Evolutionary conservation across 2,797 vertebrate species (phyloP).

Genomic region (Mus minutoides): DNA sequence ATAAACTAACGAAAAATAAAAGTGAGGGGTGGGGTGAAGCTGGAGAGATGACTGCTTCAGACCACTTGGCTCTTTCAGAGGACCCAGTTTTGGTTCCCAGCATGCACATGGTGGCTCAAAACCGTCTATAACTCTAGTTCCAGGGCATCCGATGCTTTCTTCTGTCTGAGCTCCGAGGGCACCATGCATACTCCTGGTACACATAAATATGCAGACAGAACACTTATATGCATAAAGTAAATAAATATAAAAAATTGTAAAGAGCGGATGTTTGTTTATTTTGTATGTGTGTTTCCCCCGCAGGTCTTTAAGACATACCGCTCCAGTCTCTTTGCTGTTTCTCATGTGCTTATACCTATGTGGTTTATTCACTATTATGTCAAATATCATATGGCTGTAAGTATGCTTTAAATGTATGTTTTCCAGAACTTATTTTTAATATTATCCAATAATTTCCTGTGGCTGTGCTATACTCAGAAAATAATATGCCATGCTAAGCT

Average conservation of each 20-base stretch:
- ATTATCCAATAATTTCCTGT: conserved; percentile 26
- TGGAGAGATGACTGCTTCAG: background rate
- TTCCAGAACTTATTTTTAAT: conserved; percentile 60
- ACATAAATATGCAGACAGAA: background rate
- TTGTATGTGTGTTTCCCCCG: conserved; percentile 59
- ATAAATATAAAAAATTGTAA: background rate
- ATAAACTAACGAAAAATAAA: background rate
- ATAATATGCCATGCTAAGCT: conserved; percentile 24
- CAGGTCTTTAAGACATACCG: conserved; percentile 91
- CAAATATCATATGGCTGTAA: conserved; percentile 93
- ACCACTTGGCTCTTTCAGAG: background rate
- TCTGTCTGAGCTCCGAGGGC: background rate
- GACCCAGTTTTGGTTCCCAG: background rate
- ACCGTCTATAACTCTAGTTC: background rate
- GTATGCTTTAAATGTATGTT: conserved; percentile 79
- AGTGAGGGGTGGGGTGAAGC: background rate
- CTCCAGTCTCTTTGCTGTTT: conserved; percentile 86
- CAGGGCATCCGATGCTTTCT: background rate
- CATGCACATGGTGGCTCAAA: background rate
- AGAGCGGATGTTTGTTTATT: conserved; percentile 24
- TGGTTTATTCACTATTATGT: conserved; percentile 93
- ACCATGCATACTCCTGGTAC: background rate
- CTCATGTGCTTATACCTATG: conserved; percentile 89
- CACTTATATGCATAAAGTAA: background rate
- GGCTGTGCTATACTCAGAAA: background rate